phyloP scores from a whole-genome alignment of 1,140 invertebrate species.

The Drosophila teissieri region DNA sequence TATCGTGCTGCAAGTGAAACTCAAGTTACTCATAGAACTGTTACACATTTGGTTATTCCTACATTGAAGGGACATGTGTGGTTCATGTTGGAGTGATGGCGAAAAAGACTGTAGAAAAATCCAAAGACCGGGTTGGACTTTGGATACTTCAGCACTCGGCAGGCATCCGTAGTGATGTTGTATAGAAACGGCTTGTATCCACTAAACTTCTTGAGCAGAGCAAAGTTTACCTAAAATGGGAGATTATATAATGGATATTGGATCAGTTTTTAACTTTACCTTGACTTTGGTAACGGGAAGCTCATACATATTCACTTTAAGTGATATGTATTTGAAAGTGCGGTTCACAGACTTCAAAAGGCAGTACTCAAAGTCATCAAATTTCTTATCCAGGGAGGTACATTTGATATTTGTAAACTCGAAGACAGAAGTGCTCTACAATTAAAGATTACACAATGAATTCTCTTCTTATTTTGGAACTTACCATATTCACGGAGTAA shows the following conservation, averaged over 20 bases:
- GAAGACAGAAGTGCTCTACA: neutral
- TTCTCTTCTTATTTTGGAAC: neutral
- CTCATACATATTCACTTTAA: conserved; percentile 8
- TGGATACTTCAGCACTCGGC: conserved; percentile 1
- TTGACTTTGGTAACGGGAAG: conserved; percentile 12
- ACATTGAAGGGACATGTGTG: conserved; percentile 13
- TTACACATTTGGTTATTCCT: too few relatives aligned
- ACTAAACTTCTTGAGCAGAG: conserved; percentile 3
- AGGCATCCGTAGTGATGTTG: conserved; percentile 27
- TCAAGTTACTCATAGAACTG: too few relatives aligned
- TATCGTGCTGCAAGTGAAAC: conserved; percentile 1
- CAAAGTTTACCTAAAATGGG: conserved; percentile 10
- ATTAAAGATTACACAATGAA: neutral
- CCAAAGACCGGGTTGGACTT: conserved; percentile 10
- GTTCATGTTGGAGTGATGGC: conserved; percentile 14
- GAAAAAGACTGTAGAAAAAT: conserved; percentile 4
- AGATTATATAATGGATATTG: neutral
- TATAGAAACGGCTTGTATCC: conserved; percentile 40
- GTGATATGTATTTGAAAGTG: conserved; percentile 28
- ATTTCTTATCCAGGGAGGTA: conserved; percentile 17
- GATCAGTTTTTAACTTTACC: neutral
- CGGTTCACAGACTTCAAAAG: conserved; percentile 32
- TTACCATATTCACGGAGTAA: neutral
- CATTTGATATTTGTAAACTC: conserved; percentile 46
- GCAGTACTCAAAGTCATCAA: conserved; percentile 34